Evolutionary conservation across 2,113 vertebrate genomes (phyloP), one percentile per base, ranked within the genome.

Genomic region (Vidua chalybeata): DNA sequence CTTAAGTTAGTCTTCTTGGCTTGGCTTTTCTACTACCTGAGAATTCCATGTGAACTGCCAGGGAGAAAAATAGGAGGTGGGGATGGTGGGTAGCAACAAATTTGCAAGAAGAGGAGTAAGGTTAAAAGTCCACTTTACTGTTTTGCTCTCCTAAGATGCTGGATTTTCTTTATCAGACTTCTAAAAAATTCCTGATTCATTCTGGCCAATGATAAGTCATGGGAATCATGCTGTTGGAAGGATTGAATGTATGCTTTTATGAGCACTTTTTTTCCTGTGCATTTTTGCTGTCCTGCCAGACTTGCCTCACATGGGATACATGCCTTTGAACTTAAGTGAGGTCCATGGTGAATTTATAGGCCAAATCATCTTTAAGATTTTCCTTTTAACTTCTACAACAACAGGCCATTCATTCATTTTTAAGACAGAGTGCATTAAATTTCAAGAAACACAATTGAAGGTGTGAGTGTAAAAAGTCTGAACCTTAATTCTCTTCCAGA

Each of bases 271-370:
- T 94, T 88, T 78, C 56, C n/a, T 88, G 3, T 45, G 21, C 22
- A 16, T 92, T 94, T 90, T 93, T 93, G n/a, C 80, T 89, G 45
- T 82, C 23, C 45, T 94, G 84, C 56, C 91, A 90, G 84, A 63
- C 69, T 89, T 93, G 31, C 58, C 30, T 89, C 73, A 63, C 23
- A 23, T n/a, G 61, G 77, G 15, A 80, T 79, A n/a, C 76, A 35
- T 81, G 91, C 76, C 54, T 95, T 95, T 93, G 77, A 94, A 95
- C 41, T 58, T 72, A 64, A 87, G 73, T 87, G 91, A 94, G 58
- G 58, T 96, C 81, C 11, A 0, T 54, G 58, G 58, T 95, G 54
- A 76, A 82, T 94, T 88, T 94, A 84, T 85, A 64, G 73, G 41
- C 49, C 31, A 79, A 84, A 82, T 87, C 20, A 64, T 86, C 61